Evolutionary conservation across 2,797 vertebrate genomes (phyloP).

Genomic region (Gambelia wislizenii): DNA sequence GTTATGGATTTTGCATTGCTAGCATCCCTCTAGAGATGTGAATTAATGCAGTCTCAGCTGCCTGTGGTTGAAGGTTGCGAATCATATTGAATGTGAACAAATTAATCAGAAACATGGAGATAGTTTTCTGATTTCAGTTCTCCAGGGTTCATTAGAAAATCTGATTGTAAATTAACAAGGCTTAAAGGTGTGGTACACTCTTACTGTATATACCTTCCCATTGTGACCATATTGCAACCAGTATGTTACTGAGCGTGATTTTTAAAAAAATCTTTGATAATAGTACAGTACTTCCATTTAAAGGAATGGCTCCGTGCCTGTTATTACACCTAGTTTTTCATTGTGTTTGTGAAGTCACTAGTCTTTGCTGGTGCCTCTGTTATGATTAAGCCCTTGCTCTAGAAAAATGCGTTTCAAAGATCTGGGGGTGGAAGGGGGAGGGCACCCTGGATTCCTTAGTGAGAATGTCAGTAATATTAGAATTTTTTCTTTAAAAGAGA

Average conservation of each 20-base stretch:
- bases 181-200: conserved; percentile 53
- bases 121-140: conserved; percentile 56
- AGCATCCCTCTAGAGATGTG: conserved; percentile 39
- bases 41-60: conserved; percentile 68
- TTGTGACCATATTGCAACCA: background rate
- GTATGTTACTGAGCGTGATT: conserved; percentile 18
- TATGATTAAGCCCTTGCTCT: background rate
- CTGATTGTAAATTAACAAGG: conserved; percentile 53
- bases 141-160: conserved; percentile 54
- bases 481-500: background rate
- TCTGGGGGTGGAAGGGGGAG: too few relatives aligned
- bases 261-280: background rate
- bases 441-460: too few relatives aligned
- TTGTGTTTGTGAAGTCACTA: conserved; percentile 30
- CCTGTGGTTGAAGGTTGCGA: conserved; percentile 65
- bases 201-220: conserved; percentile 6
- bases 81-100: conserved; percentile 65
- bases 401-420: background rate
- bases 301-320: conserved; percentile 26
- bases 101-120: conserved; percentile 50
- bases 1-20: conserved; percentile 57
- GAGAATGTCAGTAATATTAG: background rate
- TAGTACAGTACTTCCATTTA: background rate
- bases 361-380: background rate
- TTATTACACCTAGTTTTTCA: conserved; percentile 32